Evolutionary conservation across 37 sponge, comb jelly and placozoan species (phyloP).

Genomic region (Diacarnus erythraeanus): DNA sequence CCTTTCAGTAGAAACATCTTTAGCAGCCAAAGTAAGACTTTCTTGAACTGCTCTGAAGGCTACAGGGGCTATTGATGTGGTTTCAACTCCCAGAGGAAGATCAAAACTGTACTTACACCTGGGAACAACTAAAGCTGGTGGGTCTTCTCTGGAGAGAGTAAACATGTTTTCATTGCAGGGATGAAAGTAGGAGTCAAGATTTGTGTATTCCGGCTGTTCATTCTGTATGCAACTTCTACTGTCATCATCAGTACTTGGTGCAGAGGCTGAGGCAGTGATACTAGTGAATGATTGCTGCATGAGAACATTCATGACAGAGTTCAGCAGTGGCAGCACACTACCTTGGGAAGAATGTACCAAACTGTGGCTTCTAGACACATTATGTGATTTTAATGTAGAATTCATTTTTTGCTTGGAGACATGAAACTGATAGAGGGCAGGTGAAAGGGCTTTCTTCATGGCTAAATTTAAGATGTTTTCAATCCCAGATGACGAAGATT

Average conservation of each 20-base stretch:
- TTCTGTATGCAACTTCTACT: too few species aligned
- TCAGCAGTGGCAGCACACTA: slow-evolving; percentile 2
- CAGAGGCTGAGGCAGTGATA: too few species aligned
- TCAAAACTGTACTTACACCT: neutral
- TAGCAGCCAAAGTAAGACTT: neutral
- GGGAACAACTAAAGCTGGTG: neutral
- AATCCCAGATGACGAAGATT: neutral
- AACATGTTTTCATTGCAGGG: neutral
- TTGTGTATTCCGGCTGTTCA: too few species aligned
- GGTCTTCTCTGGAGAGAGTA: neutral
- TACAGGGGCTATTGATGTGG: neutral
- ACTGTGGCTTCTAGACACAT: too few species aligned
- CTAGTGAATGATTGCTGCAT: neutral
- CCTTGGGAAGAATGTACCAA: too few species aligned
- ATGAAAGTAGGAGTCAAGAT: slow-evolving; percentile 7
- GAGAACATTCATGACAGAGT: neutral
- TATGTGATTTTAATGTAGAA: too few species aligned
- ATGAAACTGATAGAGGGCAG: neutral
- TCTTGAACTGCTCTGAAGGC: neutral
- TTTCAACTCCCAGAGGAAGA: neutral
- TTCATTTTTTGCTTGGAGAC: too few species aligned
- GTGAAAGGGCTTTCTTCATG: neutral
- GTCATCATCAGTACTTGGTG: too few species aligned
- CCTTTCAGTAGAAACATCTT: neutral
- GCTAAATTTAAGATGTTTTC: neutral